These are phyloP conservation scores for Lycorma delicatula DNA, from an alignment of 1,140 invertebrate genomes.

Conservation along the genomic window DNA sequence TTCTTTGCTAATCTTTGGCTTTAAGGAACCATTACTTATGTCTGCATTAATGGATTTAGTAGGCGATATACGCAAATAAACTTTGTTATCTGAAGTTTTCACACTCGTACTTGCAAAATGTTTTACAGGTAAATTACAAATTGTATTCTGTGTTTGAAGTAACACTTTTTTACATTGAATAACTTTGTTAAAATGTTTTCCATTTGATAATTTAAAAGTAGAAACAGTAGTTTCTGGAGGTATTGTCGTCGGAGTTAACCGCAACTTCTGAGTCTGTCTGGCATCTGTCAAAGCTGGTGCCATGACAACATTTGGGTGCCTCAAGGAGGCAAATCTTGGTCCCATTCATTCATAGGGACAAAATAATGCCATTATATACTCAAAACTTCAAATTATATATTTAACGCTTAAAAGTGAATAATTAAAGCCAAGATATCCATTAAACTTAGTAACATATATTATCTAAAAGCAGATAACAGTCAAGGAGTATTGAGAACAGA, in stretches of 20 bases:
- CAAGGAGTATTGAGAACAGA: too few relatives aligned
- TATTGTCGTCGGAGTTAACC: slow-evolving; percentile 23
- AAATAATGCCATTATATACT: background rate
- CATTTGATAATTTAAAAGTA: slow-evolving; percentile 7
- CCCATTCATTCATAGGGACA: slow-evolving; percentile 34
- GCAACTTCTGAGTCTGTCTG: slow-evolving; percentile 50
- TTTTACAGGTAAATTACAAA: too few relatives aligned
- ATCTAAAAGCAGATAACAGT: background rate
- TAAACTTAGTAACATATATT: background rate
- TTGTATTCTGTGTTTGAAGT: too few relatives aligned
- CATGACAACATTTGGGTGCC: slow-evolving; percentile 57
- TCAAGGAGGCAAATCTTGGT: slow-evolving; percentile 30
- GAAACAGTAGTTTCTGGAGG: slow-evolving; percentile 20
- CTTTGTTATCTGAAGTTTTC: slow-evolving; percentile 1
- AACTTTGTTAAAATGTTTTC: background rate
- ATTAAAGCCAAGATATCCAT: background rate
- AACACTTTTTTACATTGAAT: background rate
- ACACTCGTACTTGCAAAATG: too few relatives aligned
- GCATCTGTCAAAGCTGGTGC: slow-evolving; percentile 61
- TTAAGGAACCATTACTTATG: background rate
- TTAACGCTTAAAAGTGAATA: background rate
- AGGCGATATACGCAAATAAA: background rate
- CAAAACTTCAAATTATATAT: background rate
- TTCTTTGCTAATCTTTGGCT: background rate
- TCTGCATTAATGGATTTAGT: too few relatives aligned